Conservation (phyloP, 1,140 invertebrate genomes). For the Musca vetustissima region DNA sequence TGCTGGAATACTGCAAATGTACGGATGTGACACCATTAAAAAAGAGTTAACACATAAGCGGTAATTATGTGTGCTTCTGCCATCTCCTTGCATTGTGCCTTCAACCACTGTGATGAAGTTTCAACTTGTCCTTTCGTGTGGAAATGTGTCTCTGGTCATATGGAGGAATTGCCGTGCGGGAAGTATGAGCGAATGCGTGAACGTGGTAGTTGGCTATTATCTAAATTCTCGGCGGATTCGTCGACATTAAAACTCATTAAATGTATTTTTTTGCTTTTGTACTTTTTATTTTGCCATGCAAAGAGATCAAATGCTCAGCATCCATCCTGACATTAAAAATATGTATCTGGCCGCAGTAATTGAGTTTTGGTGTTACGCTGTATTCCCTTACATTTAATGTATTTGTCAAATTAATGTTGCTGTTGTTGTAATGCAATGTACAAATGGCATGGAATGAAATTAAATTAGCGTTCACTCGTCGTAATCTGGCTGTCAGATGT, state of each 20-base stretch:
- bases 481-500: too few species aligned
- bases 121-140: background rate
- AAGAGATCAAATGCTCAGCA: background rate
- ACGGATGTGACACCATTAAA: slow-evolving; percentile 17
- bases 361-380: slow-evolving; percentile 17
- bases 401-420: too few species aligned
- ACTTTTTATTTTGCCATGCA: background rate
- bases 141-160: too few species aligned
- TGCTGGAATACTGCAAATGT: background rate
- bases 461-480: too few species aligned
- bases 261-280: background rate
- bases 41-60: slow-evolving; percentile 24
- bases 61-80: slow-evolving; percentile 17
- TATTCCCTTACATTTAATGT: background rate
- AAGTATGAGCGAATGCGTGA: background rate
- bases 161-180: too few species aligned
- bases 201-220: slow-evolving; percentile 8
- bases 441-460: too few species aligned
- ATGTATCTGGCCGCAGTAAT: slow-evolving; percentile 4
- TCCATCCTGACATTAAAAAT: slow-evolving; percentile 3
- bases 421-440: too few species aligned
- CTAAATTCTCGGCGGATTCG: slow-evolving; percentile 16
- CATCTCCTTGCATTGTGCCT: background rate
- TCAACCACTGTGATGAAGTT: background rate
- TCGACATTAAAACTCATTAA: slow-evolving; percentile 23